Conservation (phyloP, 2,888 invertebrate genomes). For the Strigamia maritima region DNA sequence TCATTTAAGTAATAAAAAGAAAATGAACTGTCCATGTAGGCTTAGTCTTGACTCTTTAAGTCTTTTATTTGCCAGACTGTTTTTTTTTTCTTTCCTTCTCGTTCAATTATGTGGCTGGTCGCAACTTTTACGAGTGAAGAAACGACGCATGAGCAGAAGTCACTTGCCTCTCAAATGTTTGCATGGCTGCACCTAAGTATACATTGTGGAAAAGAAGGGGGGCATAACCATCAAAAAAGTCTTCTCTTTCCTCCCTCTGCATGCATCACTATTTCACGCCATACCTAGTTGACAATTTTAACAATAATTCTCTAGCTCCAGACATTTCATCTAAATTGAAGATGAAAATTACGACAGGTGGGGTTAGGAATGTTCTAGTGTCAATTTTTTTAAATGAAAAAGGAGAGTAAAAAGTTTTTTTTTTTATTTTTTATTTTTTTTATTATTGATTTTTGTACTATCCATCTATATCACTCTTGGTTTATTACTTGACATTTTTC, state of each 20-base stretch:
- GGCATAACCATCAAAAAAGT: constrained; percentile 18
- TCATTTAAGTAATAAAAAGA: not conserved
- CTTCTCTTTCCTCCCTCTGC: not conserved
- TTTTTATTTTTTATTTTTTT: not conserved
- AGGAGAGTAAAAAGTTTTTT: not conserved
- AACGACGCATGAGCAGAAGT: constrained; percentile 26
- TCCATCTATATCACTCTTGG: constrained; percentile 20
- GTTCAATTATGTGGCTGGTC: constrained; percentile 24
- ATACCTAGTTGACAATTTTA: constrained; percentile 13
- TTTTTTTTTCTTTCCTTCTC: constrained; percentile 1
- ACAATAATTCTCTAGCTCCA: not conserved
- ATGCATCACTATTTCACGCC: constrained; percentile 27
- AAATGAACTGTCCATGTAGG: not conserved
- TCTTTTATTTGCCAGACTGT: constrained; percentile 22
- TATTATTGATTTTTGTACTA: constrained; percentile 6
- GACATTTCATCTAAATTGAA: constrained; percentile 18
- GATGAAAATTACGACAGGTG: constrained; percentile 27
- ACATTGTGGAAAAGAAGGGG: constrained; percentile 27
- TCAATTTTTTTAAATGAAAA: not conserved
- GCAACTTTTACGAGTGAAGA: constrained; percentile 24
- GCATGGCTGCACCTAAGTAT: constrained; percentile 26
- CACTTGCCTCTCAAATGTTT: constrained; percentile 27
- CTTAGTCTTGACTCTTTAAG: not conserved
- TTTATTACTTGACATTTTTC: constrained; percentile 28
- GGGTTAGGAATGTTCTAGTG: not conserved